Conservation (phyloP, 2,113 vertebrate genomes). For the Telmatochromis sp. region DNA sequence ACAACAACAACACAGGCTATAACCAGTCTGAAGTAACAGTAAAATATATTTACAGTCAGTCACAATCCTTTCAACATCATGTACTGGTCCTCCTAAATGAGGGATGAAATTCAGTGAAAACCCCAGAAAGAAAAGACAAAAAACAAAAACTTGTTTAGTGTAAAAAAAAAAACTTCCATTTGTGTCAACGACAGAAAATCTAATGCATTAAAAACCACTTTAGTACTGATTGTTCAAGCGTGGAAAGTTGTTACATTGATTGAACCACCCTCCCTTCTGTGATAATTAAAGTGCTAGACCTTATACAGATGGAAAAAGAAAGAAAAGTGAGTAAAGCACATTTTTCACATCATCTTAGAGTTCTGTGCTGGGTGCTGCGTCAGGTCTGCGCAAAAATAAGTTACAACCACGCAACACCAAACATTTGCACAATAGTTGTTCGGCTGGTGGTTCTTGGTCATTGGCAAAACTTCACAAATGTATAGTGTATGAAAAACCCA, state of each 20-base stretch:
- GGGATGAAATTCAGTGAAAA: constrained; percentile 40
- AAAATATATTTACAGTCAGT: constrained; percentile 49
- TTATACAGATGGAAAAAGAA: constrained; percentile 1
- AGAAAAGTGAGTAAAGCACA: not conserved
- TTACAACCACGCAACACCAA: not conserved
- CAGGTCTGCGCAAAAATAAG: not conserved
- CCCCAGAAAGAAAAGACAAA: not conserved
- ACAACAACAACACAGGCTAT: not conserved
- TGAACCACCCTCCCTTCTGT: not conserved
- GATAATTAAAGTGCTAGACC: constrained; percentile 38
- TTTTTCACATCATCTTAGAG: not conserved
- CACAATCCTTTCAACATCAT: constrained; percentile 1
- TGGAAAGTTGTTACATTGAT: not conserved
- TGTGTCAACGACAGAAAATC: not conserved
- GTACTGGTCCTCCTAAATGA: not conserved
- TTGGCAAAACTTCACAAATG: not conserved
- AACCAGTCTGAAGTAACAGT: constrained; percentile 30
- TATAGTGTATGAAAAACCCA: not conserved
- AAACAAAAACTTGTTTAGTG: constrained; percentile 30
- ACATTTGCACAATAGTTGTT: not conserved
- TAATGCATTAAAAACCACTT: constrained; percentile 10
- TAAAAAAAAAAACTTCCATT: constrained; percentile 21
- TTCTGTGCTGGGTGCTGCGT: not conserved
- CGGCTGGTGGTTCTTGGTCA: not conserved
- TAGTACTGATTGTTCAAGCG: constrained; percentile 56